Base-by-base conservation (phyloP, 2,113 vertebrate genomes). In the Panthera uncia region DNA sequence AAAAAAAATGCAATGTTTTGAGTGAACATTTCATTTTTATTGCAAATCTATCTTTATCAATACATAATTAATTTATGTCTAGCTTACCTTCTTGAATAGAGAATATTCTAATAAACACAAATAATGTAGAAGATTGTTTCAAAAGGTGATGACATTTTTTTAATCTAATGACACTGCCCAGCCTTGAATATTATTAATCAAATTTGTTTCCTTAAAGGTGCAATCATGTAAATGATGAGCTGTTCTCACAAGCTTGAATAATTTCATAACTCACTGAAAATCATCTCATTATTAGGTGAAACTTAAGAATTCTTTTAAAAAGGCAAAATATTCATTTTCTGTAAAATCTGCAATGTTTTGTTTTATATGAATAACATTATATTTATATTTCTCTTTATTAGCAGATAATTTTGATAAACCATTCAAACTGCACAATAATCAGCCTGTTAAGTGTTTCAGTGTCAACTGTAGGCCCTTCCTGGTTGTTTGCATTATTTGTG, bases 141-240 rank as follows among this genome's bases (percentile, higher is more conserved):
- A 52, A 95, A 92, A 89, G 31, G 19, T 85, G 29, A 63, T 91
- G 78, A 45, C 12, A 21, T 48, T 48, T 76, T 31, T 92, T 93
- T 71, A 19, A 84, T 36, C 33, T 84, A 96, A 92, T 92, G 57
- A 85, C n/a, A 69, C 3, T 87, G 10, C 13, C 27, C 21, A 66
- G 52, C 25, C 18, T 90, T 93, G 69, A 96, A 80, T 97, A 92
- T 52, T 97, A 92, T 92, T 92, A 96, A 96, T 93, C 73, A 97
- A 23, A 68, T 97, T 73, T 90, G 45, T 79, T 95, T 97, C 33
- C 33, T 96, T 95, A 73, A 73, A 93, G 38, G 57, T 94, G 3
- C 29, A 97, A 92, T 97, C 82, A 95, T 96, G 73, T 45, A 97
- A 96, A 91, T 93, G 29, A 95, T 95, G 23, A 90, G 12, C 88